Percentiles rank a stretch among this genome's conserved stretches.
Conservation (phyloP, 2,113 vertebrate genomes). For the Labeo catla region DNA sequence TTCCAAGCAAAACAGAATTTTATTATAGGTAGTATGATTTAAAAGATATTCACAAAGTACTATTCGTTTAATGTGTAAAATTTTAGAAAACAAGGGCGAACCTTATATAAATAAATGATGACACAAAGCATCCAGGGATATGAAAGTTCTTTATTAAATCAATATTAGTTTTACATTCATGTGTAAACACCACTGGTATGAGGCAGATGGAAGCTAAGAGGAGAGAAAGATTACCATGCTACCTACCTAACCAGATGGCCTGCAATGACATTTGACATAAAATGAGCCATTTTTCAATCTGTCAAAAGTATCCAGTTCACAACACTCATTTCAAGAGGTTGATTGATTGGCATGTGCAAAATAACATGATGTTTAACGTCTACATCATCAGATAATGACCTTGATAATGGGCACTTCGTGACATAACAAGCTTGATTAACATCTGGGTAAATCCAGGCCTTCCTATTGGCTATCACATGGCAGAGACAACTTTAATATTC, state of each 20-base stretch:
- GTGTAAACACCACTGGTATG: conserved; percentile 73
- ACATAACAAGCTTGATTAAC: conserved; percentile 65
- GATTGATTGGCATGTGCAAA: conserved; percentile 62
- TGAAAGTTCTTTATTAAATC: conserved; percentile 51
- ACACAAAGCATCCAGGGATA: background rate
- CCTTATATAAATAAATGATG: background rate
- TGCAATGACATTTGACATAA: conserved; percentile 27
- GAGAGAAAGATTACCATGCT: conserved; percentile 16
- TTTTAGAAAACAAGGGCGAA: background rate
- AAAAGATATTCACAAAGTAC: too few species aligned
- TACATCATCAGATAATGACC: conserved; percentile 48
- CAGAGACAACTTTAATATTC: conserved; percentile 2
- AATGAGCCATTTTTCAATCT: background rate
- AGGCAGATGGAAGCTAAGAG: conserved; percentile 59
- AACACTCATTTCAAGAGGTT: conserved; percentile 12
- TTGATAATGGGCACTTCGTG: conserved; percentile 77
- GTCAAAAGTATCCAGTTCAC: background rate
- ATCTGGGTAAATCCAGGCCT: background rate
- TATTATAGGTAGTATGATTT: background rate
- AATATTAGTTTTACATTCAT: conserved; percentile 73
- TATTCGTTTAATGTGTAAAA: background rate
- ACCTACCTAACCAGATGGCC: background rate
- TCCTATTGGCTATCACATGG: conserved; percentile 23
- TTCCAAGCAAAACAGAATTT: background rate
- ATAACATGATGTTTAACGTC: conserved; percentile 38